Base-by-base conservation (phyloP, 2,113 vertebrate species). In the Melanotaenia duboulayi region DNA sequence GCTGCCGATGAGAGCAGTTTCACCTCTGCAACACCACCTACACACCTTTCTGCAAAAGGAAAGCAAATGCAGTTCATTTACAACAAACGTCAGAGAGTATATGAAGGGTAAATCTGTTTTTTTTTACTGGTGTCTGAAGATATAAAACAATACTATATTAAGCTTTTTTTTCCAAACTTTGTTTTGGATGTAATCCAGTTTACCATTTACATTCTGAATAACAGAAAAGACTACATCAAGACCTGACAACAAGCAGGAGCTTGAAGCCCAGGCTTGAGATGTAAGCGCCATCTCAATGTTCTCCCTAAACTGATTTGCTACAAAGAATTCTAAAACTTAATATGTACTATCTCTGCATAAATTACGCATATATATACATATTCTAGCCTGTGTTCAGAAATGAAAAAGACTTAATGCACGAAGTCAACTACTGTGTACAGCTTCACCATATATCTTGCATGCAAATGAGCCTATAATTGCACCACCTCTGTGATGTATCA, bases 401-500 rank as follows among this genome's bases (percentile, higher is more conserved):
- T n/a, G 79, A 70, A 25, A 1, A 71, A 54, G 75, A 52, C 76
- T 79, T 49, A 67, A n/a, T 61, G 82, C 77, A 66, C 40, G 71
- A 61, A 28, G 64, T 74, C 71, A 74, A 74, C 83, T 85, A 81
- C 77, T 49, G 65, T 64, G 77, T 83, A 67, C 22, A 16, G 76
- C 79, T 71, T 86, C 72, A 68, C 83, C 81, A 75, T 86, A 87
- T 76, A 71, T 76, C 65, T 66, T 62, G 54, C 60, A 87, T 91
- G 81, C 65, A 87, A 88, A 90, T 91, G 61, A 86, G 80, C n/a
- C 82, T 82, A 82, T 83, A 86, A 86, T 88, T 88, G 78, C 81
- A 65, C 71, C 0, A 67, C 84, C 71, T 78, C 82, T 74, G 37
- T 51, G 67, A 81, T 67, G 68, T 52, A 79, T 76, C 79, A 64